Evolutionary conservation across 1,140 invertebrate species (phyloP), one percentile per base, ranked within the genome.

Genomic region (Eriocheir sinensis): DNA sequence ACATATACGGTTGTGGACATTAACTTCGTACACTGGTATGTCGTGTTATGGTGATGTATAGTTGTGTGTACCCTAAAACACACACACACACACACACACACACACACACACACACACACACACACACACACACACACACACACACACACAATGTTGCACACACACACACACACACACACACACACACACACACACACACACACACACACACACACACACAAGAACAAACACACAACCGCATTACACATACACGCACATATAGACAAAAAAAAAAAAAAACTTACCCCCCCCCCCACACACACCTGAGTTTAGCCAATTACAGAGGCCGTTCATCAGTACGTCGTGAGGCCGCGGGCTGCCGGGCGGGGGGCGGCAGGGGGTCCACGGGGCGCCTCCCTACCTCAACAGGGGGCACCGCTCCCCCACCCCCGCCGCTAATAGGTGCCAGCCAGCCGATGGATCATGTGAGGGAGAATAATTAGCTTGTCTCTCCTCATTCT

Each of bases 171-270:
- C 79, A 80, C 79, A 80, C 79, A 80, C 79, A 80, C 79, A 80
- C 79, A 80, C 83, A 86, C 83, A 86, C 83, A 88, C 85, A 88
- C 85, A 88, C 85, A 88, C 85, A 88, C 85, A 88, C 85, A 88
- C 85, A 88, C 85, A 44, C 38, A 88, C 38, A 88, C 40, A 41
- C 86, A 88, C 4, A 30, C 9, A 41, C 34, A 27, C 12, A 3
- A 41, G 44, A 27, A 40, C 9, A 0, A 32, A 36, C n/a, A 1
- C 17, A 40, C 30, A 88, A 88, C 86, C 27, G 38, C 41, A 44
- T 21, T 3, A 30, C 34, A 40, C 40, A 27, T 38, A 53, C 48
- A 53, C 48, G 21, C 48, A 53, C 48, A 53, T 21, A 53, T 21
- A 53, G 12, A 53, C 48, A 53, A 9, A 53, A 9, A 53, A 9